A percentile compares a stretch with the other conserved stretches of the same genome.
Evolutionary conservation across 2,113 vertebrate genomes (phyloP).

Genomic region (Loxodonta africana): DNA sequence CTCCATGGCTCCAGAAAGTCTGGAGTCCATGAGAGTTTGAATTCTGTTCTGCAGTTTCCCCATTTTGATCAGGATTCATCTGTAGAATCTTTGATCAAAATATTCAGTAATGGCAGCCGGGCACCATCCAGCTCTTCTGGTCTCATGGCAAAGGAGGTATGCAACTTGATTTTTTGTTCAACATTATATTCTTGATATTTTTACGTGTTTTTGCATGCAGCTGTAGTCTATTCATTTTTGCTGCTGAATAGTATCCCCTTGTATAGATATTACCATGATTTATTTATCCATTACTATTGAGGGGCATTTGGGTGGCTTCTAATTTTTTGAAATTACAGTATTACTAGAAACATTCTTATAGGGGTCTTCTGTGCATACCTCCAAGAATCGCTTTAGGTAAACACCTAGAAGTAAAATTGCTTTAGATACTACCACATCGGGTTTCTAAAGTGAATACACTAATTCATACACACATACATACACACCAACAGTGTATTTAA

Average conservation of each 20-base stretch:
- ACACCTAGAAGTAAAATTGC: conserved; percentile 10
- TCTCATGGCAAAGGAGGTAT: not conserved
- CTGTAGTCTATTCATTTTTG: not conserved
- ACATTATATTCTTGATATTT: not conserved
- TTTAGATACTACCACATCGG: not conserved
- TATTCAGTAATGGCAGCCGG: too few relatives aligned
- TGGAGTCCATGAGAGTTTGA: too few relatives aligned
- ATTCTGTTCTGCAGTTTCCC: too few relatives aligned
- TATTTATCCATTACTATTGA: not conserved
- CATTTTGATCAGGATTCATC: too few relatives aligned
- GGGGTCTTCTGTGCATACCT: not conserved
- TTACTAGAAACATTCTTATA: not conserved
- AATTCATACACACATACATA: not conserved
- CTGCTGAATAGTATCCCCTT: not conserved
- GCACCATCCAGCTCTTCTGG: not conserved
- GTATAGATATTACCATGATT: not conserved
- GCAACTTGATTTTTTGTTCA: not conserved
- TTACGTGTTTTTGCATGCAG: not conserved
- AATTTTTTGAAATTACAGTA: not conserved
- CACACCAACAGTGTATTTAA: not conserved
- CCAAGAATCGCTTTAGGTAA: not conserved
- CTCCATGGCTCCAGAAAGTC: too few relatives aligned
- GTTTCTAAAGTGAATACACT: not conserved
- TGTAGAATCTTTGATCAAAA: too few relatives aligned
- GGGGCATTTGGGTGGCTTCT: not conserved